phyloP scores from a whole-genome alignment of 2,888 invertebrate species.

The Nymphalis c-album region DNA sequence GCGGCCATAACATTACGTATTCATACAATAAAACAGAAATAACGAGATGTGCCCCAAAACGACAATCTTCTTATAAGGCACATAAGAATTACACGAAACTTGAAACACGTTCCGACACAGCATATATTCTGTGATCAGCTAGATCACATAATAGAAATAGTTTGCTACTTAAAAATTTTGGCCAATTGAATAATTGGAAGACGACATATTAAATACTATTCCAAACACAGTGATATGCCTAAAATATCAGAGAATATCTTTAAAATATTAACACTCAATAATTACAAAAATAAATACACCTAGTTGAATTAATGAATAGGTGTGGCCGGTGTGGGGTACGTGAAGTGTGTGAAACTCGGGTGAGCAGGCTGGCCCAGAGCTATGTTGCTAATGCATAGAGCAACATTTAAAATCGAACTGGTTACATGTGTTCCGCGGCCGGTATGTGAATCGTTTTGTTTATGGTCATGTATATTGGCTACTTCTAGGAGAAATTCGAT shows the following conservation, averaged over 20 bases:
- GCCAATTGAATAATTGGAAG: no score
- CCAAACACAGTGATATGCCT: no score
- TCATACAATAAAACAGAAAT: slow-evolving; percentile 79
- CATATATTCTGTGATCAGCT: slow-evolving; percentile 22
- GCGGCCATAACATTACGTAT: slow-evolving; percentile 66
- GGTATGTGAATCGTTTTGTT: slow-evolving; percentile 33
- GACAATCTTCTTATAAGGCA: slow-evolving; percentile 43
- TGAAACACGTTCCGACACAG: slow-evolving; percentile 43
- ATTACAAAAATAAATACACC: no score
- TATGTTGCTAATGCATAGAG: slow-evolving; percentile 5
- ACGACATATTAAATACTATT: no score
- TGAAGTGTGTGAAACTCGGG: no score
- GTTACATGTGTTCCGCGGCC: slow-evolving; percentile 25
- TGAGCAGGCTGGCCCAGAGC: slow-evolving; percentile 5
- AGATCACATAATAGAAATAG: not conserved
- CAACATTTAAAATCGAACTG: slow-evolving; percentile 24
- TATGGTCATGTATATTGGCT: slow-evolving; percentile 20
- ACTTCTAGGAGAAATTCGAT: slow-evolving; percentile 18
- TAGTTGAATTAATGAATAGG: no score
- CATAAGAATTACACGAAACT: slow-evolving; percentile 36
- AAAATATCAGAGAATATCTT: no score
- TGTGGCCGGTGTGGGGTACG: no score
- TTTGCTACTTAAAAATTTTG: no score
- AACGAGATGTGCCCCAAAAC: slow-evolving; percentile 67
- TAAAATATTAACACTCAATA: no score